Evolutionary conservation across 64 coral and sea anemone species (phyloP).

Genomic region (Pocillopora verrucosa): DNA sequence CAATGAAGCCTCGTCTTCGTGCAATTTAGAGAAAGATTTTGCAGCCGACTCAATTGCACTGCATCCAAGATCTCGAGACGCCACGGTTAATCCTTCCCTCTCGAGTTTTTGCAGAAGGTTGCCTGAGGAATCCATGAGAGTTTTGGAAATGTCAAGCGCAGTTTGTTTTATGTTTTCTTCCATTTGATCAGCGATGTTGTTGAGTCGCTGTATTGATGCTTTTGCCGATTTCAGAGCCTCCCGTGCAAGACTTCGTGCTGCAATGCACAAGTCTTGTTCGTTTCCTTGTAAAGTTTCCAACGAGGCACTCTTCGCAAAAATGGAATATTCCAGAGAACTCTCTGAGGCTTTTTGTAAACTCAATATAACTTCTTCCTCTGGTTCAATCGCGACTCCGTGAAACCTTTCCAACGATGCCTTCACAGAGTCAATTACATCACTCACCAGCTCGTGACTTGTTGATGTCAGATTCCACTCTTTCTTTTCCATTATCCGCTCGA

Average conservation of each 20-base stretch:
- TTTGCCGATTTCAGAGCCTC: constrained; percentile 60
- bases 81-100: neutral
- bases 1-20: constrained; percentile 15
- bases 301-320: neutral
- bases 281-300: neutral
- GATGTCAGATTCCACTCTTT: constrained; percentile 39
- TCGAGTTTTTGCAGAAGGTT: constrained; percentile 3
- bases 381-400: constrained; percentile 30
- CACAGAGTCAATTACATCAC: constrained; percentile 53
- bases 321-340: neutral
- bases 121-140: constrained; percentile 34
- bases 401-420: constrained; percentile 57
- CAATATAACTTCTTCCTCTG: constrained; percentile 19
- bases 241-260: constrained; percentile 62
- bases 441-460: constrained; percentile 17
- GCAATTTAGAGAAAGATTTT: constrained; percentile 31
- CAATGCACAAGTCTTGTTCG: constrained; percentile 33
- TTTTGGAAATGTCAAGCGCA: neutral
- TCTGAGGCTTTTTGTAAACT: neutral
- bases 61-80: constrained; percentile 37
- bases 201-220: constrained; percentile 47
- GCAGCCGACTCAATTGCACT: constrained; percentile 54
- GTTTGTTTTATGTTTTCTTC: constrained; percentile 42
- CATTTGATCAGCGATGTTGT: constrained; percentile 40
- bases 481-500: constrained; percentile 5